Evolutionary conservation across 2,113 vertebrate species (phyloP), one percentile per base, ranked within the genome.

Genomic region (Pseudonaja textilis): DNA sequence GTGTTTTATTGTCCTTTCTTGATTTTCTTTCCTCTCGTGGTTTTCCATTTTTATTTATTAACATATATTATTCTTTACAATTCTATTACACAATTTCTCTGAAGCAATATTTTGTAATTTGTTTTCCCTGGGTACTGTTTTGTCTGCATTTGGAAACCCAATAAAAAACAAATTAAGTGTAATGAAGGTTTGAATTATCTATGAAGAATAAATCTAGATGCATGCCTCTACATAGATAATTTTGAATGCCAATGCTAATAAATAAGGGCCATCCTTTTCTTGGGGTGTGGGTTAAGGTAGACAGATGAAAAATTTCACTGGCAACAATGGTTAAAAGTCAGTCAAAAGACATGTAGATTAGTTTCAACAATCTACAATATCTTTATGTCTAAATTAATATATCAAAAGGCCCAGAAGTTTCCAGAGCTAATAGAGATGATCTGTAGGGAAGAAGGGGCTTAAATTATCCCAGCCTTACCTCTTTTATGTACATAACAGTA

Each of bases 21-120:
- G 20, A 39, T 85, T 11, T 25, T 91, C 69, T 85, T 11, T 39
- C 55, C 7, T 56, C 50, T 50, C 50, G 8, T 50, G 57, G 12
- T 39, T 91, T 85, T 59, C 45, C 54, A 86, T 86, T 86, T 91
- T 86, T 57, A 42, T 91, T 91, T 91, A 57, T 86, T 86, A 86
- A 86, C 25, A 29, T 86, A 57, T 86, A 91, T 57, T 57, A 29
- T 85, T 91, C 39, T 86, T 85, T 91, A 9, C n/a, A 91, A 57
- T 39, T 91, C 39, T 47, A 57, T 47, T 81, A 85, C 22, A 90
- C 22, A 64, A 81, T 90, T 90, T 90, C 20, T n/a, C 47, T 39
- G 34, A 56, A 42, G n/a, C 64, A 91, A 91, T 55, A 91, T 42
- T 85, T 85, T 81, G 39, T 45, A 57, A n/a, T n/a, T 85, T 85